These are phyloP conservation scores for Drosophila lacteicornis DNA, from an alignment of 1,140 invertebrate species.

Conservation along the genomic window DNA sequence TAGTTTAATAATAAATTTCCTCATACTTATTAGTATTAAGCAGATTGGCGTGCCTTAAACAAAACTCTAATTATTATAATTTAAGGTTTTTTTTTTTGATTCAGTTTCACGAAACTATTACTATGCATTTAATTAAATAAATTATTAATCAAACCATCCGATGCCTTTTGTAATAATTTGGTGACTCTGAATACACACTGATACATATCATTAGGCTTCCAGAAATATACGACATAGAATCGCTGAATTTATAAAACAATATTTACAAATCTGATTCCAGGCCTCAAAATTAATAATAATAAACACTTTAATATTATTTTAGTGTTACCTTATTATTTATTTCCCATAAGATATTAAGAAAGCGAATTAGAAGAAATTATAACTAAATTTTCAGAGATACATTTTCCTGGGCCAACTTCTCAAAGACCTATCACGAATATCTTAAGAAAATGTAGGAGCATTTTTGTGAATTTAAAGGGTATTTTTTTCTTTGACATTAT, in stretches of 20 bases:
- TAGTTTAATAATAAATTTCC: not conserved
- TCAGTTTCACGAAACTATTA: not conserved
- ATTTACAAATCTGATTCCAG: too few relatives aligned
- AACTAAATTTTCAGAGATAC: too few relatives aligned
- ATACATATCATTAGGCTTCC: too few relatives aligned
- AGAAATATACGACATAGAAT: too few relatives aligned
- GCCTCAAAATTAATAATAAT: too few relatives aligned
- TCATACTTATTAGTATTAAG: too few relatives aligned
- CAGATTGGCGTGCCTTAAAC: too few relatives aligned
- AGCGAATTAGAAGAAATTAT: not conserved
- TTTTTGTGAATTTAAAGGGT: not conserved
- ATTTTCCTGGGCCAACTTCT: not conserved
- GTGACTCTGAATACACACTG: not conserved
- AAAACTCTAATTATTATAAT: not conserved
- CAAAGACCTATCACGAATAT: not conserved
- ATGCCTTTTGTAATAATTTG: not conserved
- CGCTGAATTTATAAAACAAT: too few relatives aligned
- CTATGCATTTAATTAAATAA: not conserved
- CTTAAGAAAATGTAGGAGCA: not conserved
- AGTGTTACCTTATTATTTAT: too few relatives aligned
- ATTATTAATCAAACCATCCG: not conserved
- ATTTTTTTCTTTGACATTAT: not conserved
- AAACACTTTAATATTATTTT: too few relatives aligned
- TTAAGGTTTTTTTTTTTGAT: too few relatives aligned
- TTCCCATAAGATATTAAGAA: not conserved